Conservation (phyloP, 1,140 invertebrate species). For the Brachionus asplanchnoidis region DNA sequence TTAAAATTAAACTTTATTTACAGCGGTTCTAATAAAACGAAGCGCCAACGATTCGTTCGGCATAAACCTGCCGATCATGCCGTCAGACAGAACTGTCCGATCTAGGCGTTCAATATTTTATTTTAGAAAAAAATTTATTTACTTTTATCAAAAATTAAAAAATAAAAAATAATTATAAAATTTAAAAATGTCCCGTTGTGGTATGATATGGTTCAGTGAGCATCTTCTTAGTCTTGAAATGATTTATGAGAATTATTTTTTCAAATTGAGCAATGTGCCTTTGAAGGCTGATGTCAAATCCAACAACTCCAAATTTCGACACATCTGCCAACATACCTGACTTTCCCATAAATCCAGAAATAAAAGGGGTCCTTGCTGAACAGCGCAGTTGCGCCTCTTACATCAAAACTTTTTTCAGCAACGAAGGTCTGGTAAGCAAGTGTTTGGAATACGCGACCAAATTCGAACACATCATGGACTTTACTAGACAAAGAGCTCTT, state of each 20-base stretch:
- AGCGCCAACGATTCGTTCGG: too few relatives aligned
- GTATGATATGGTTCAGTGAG: slow-evolving; percentile 62
- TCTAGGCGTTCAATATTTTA: too few relatives aligned
- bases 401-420: not conserved
- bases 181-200: slow-evolving; percentile 98
- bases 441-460: slow-evolving; percentile 70
- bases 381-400: not conserved
- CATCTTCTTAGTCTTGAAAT: slow-evolving; percentile 91
- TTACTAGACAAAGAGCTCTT: slow-evolving; percentile 84
- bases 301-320: not conserved
- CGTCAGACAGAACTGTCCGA: too few relatives aligned
- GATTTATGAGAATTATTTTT: slow-evolving; percentile 94
- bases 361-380: not conserved
- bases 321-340: not conserved
- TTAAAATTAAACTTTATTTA: too few relatives aligned
- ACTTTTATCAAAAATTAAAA: too few relatives aligned
- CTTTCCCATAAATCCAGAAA: slow-evolving; percentile 10
- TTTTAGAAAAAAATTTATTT: too few relatives aligned
- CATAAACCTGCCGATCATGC: too few relatives aligned
- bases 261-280: slow-evolving; percentile 76
- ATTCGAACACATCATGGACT: slow-evolving; percentile 95
- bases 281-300: slow-evolving; percentile 70
- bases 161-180: too few relatives aligned
- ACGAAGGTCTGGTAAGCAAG: slow-evolving; percentile 22
- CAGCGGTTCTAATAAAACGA: too few relatives aligned